Evolutionary conservation across 23 tunicate genomes (phyloP), one percentile per base, ranked within the genome.

Genomic region (Halocynthia aurantium): DNA sequence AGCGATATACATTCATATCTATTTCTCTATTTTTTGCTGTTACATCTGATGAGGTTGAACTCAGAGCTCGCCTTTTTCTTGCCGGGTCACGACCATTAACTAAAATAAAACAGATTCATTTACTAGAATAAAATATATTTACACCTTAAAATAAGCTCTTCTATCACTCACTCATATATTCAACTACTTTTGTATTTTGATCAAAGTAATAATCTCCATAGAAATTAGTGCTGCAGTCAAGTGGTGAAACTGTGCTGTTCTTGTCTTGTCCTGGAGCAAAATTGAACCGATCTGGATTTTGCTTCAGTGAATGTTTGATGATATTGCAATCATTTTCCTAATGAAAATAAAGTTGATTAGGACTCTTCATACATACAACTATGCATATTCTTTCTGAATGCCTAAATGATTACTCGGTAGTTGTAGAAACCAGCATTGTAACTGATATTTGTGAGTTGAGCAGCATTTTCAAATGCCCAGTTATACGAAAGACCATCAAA

Each of bases 371-470:
- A 31, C 44, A 31, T 31, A 31, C 44, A 31, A 22, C 22, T 67
- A 77, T 65, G 12, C 63, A 64, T 10, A n/a, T 40, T 12, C 54
- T 31, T 50, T 44, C 20, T 31, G 44, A 31, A 31, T 31, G 44
- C 44, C 44, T 71, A 19, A 12, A 61, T 70, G 58, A 52, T 50
- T 58, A 73, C 65, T 22, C 61, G 81, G 18, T 73, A 90, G 51
- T 82, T 80, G 49, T 76, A 82, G 63, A 66, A 85, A 21, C 50
- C 62, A 4, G 99, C 83, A 67, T 70, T 73, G 93, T 89, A 96
- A 52, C 89, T 85, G 53, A 90, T 73, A 55, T 96, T 96, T 52
- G 99, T 81, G 77, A 96, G 80, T 52, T 79, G 78, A 71, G 71
- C 76, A 22, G 68, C 67, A 72, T 81, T 66, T 50, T 70, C 7